phyloP scores from a whole-genome alignment of 2,797 vertebrate species.

The Enteromius thamalakanensis region DNA sequence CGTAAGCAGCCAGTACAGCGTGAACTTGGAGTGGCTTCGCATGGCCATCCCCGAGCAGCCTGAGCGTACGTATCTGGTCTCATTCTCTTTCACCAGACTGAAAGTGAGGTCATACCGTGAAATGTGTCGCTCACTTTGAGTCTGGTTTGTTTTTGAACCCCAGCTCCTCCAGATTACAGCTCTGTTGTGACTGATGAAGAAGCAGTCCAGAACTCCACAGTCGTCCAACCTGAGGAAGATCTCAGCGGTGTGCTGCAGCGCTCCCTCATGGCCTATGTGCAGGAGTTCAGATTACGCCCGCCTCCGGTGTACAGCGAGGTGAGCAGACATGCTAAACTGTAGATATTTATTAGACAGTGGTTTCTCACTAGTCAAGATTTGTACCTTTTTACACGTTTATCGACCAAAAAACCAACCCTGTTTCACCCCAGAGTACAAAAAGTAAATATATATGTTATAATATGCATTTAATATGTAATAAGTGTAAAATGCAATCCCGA shows the following conservation, averaged over 20 bases:
- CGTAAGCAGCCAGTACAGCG: constrained; percentile 89
- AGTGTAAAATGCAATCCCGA: neutral
- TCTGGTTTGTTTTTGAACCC: neutral
- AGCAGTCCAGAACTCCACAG: constrained; percentile 65
- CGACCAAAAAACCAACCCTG: neutral
- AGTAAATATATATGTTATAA: neutral
- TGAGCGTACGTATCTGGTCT: constrained; percentile 82
- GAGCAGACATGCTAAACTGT: constrained; percentile 38
- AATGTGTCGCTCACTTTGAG: neutral
- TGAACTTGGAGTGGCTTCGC: constrained; percentile 89
- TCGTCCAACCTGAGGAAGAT: constrained; percentile 69
- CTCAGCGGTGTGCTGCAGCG: constrained; percentile 78
- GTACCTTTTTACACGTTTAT: neutral
- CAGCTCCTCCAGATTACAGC: constrained; percentile 94
- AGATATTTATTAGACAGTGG: neutral
- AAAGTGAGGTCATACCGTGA: neutral
- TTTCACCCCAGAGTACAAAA: neutral
- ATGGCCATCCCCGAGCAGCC: constrained; percentile 84
- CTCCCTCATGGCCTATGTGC: constrained; percentile 89
- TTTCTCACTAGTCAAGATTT: neutral
- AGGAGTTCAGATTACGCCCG: constrained; percentile 91
- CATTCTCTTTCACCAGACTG: neutral
- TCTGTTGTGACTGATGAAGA: constrained; percentile 83
- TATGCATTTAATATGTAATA: neutral
- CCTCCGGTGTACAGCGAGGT: constrained; percentile 96